Conservation (phyloP, 2,888 invertebrate species). For the Onthophagus sagittarius region DNA sequence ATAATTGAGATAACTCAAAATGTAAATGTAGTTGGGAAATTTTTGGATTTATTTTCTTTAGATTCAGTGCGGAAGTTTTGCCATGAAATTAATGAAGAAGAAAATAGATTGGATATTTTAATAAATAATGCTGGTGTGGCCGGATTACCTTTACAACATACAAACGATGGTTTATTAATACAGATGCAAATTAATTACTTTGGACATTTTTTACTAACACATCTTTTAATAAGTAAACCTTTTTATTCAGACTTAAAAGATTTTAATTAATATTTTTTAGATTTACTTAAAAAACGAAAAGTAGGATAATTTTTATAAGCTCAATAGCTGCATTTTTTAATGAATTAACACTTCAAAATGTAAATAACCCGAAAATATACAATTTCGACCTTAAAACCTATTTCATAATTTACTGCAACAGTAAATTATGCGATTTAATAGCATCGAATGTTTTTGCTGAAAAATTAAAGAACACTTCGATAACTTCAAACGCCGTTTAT, state of each 20-base stretch:
- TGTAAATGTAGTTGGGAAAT: slow-evolving; percentile 43
- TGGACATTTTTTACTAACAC: slow-evolving; percentile 67
- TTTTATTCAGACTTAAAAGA: background rate
- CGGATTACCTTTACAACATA: slow-evolving; percentile 47
- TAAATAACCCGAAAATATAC: slow-evolving; percentile 11
- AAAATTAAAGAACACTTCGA: slow-evolving; percentile 36
- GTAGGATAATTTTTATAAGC: slow-evolving; percentile 36
- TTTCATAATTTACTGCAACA: slow-evolving; percentile 38
- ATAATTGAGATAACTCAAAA: slow-evolving; percentile 42
- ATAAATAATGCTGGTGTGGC: slow-evolving; percentile 63
- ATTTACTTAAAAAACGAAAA: background rate
- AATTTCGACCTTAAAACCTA: slow-evolving; percentile 4
- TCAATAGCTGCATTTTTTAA: slow-evolving; percentile 38
- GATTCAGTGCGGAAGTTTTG: slow-evolving; percentile 59
- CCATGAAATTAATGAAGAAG: slow-evolving; percentile 52
- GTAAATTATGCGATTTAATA: slow-evolving; percentile 42
- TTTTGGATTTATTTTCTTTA: slow-evolving; percentile 54
- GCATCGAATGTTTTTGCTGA: slow-evolving; percentile 42
- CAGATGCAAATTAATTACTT: slow-evolving; percentile 68
- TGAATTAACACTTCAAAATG: slow-evolving; percentile 35
- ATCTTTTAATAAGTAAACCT: slow-evolving; percentile 53
- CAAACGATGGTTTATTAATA: slow-evolving; percentile 60
- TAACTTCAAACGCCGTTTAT: slow-evolving; percentile 43
- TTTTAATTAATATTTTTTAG: background rate
- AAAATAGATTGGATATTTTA: slow-evolving; percentile 58